Evolutionary conservation across 2,888 invertebrate genomes (phyloP).

Genomic region (Acholoe squamosa): DNA sequence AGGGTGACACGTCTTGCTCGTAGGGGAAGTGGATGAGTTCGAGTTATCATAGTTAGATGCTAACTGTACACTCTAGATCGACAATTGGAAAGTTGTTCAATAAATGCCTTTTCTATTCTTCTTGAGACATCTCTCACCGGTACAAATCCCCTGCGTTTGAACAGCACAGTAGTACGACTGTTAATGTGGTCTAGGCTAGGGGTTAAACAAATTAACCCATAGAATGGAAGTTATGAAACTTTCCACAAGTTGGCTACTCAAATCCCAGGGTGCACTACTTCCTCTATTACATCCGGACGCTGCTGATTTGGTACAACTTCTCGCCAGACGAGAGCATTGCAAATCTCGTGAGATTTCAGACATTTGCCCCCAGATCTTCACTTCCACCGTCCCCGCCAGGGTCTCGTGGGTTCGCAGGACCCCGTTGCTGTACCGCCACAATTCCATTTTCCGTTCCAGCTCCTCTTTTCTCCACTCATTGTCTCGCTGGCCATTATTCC

Average conservation of each 20-base stretch:
- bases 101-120: no score
- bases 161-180: no score
- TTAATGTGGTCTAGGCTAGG: no score
- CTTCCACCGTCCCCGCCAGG: background rate
- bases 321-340: conserved; percentile 18
- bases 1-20: no score
- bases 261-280: conserved; percentile 14
- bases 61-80: no score
- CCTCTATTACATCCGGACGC: background rate
- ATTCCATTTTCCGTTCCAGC: conserved; percentile 49
- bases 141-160: no score
- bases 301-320: background rate
- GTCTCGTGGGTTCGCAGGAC: conserved; percentile 18
- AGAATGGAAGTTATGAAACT: background rate
- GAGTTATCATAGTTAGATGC: no score
- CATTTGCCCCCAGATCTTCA: background rate
- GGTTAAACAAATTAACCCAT: conserved; percentile 37
- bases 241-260: background rate
- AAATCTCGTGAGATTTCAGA: conserved; percentile 28
- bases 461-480: conserved; percentile 55
- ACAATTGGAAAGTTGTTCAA: no score
- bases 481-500: conserved; percentile 49
- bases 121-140: no score
- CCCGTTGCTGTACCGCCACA: background rate
- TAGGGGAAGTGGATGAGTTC: no score